These are phyloP conservation scores for Phaenicophaeus curvirostris DNA, from an alignment of 2,797 vertebrate species.

Conservation along the genomic window DNA sequence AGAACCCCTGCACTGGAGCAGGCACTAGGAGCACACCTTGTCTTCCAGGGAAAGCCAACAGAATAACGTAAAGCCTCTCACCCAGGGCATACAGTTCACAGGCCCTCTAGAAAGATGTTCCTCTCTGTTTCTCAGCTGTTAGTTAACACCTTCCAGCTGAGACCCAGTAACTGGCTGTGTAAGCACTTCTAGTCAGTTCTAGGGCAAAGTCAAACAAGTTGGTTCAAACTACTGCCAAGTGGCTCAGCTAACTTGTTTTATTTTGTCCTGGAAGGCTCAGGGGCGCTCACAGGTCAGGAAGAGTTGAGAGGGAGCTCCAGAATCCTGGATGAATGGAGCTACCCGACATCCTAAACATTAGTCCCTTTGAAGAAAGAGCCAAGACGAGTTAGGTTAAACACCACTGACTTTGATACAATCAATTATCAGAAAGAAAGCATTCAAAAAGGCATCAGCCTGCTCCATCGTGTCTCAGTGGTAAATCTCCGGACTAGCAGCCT, in stretches of 20 bases:
- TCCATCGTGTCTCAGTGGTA: background rate
- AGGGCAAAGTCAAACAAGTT: slow-evolving; percentile 68
- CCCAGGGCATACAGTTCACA: background rate
- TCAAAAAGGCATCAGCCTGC: background rate
- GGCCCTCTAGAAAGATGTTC: background rate
- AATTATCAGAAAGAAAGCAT: background rate
- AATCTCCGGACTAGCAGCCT: background rate
- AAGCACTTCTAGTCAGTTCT: slow-evolving; percentile 61
- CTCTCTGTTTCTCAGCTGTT: slow-evolving; percentile 23
- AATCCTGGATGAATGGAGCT: background rate
- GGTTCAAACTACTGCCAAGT: slow-evolving; percentile 50
- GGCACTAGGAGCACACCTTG: background rate
- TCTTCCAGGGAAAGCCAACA: background rate
- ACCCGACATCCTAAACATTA: background rate
- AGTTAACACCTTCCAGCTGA: slow-evolving; percentile 36
- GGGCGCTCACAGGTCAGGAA: slow-evolving; percentile 36
- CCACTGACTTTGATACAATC: background rate
- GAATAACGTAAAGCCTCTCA: background rate
- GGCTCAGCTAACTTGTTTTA: slow-evolving; percentile 58
- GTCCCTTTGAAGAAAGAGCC: background rate
- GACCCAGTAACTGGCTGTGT: slow-evolving; percentile 31
- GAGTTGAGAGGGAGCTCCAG: slow-evolving; percentile 47
- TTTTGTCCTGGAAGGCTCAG: slow-evolving; percentile 48
- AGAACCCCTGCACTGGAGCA: background rate
- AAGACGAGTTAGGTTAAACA: background rate